These are phyloP conservation scores for Pollenia angustigena DNA, from an alignment of 2,888 invertebrate genomes.

Conservation along the genomic window DNA sequence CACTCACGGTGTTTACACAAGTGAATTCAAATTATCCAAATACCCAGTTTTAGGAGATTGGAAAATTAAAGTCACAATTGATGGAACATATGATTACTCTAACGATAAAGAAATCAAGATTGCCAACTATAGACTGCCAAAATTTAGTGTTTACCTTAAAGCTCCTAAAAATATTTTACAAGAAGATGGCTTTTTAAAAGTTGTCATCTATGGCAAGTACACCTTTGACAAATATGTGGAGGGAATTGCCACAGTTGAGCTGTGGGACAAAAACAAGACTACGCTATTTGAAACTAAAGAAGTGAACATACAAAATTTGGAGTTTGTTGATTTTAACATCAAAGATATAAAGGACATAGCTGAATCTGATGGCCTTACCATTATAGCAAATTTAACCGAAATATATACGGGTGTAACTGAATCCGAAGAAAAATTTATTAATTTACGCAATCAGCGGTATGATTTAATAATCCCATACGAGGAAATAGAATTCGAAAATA, in stretches of 20 bases:
- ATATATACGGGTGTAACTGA: slow-evolving; percentile 91
- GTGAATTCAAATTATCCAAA: slow-evolving; percentile 90
- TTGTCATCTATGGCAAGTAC: slow-evolving; percentile 85
- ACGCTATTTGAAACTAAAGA: slow-evolving; percentile 92
- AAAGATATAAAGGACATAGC: slow-evolving; percentile 85
- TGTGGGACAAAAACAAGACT: neutral
- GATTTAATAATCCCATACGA: neutral
- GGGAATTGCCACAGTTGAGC: slow-evolving; percentile 89
- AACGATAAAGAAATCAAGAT: slow-evolving; percentile 85
- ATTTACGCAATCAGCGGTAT: slow-evolving; percentile 10
- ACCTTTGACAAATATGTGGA: slow-evolving; percentile 94
- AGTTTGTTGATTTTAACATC: slow-evolving; percentile 85
- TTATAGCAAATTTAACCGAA: slow-evolving; percentile 96
- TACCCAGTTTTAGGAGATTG: slow-evolving; percentile 94
- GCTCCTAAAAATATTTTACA: slow-evolving; percentile 92
- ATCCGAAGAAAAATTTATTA: slow-evolving; percentile 87
- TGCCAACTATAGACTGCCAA: slow-evolving; percentile 95
- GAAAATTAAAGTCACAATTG: slow-evolving; percentile 90
- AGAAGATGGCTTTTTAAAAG: slow-evolving; percentile 89
- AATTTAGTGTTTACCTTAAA: slow-evolving; percentile 94
- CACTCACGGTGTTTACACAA: slow-evolving; percentile 90
- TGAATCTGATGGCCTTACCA: slow-evolving; percentile 76
- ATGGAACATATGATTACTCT: slow-evolving; percentile 76
- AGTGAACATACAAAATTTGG: slow-evolving; percentile 90
- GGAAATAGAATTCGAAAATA: slow-evolving; percentile 41